phyloP scores from a whole-genome alignment of 2,888 invertebrate species.

The Urechis unicinctus region DNA sequence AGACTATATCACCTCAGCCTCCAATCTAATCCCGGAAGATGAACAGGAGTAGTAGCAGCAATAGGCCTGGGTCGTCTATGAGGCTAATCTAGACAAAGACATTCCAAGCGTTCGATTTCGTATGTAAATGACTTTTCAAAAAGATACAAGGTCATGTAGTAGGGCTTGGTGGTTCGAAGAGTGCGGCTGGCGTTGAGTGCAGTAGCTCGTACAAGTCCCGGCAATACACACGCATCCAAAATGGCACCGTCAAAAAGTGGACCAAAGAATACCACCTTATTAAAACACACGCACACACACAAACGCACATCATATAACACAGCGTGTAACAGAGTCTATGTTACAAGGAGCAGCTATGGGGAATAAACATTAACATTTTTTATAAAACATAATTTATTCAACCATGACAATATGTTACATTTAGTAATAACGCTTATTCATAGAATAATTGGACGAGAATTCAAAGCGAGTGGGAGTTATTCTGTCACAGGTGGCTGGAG shows the following conservation, averaged over 20 bases:
- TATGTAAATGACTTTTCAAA: too few species aligned
- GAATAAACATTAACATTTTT: background rate
- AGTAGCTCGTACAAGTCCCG: conserved; percentile 81
- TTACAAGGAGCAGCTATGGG: too few species aligned
- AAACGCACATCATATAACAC: background rate
- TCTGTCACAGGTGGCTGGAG: too few species aligned
- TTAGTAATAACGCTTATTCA: background rate
- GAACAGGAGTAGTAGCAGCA: too few species aligned
- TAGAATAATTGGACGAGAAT: too few species aligned
- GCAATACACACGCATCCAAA: conserved; percentile 66
- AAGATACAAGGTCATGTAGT: conserved; percentile 79
- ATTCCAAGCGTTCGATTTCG: too few species aligned
- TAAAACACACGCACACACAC: background rate
- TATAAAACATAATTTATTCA: background rate
- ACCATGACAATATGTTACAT: background rate
- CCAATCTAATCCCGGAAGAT: too few species aligned
- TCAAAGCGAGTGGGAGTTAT: too few species aligned
- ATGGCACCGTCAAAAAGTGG: conserved; percentile 90
- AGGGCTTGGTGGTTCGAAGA: conserved; percentile 79
- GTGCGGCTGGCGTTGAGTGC: conserved; percentile 87
- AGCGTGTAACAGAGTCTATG: too few species aligned
- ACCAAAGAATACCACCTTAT: conserved; percentile 64
- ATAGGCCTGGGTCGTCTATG: too few species aligned
- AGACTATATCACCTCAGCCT: too few species aligned
- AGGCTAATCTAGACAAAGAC: too few species aligned